Percentiles rank a stretch among this genome's conserved stretches.
phyloP scores from a whole-genome alignment of 2,888 invertebrate genomes.

The Habroteleia sp. region DNA sequence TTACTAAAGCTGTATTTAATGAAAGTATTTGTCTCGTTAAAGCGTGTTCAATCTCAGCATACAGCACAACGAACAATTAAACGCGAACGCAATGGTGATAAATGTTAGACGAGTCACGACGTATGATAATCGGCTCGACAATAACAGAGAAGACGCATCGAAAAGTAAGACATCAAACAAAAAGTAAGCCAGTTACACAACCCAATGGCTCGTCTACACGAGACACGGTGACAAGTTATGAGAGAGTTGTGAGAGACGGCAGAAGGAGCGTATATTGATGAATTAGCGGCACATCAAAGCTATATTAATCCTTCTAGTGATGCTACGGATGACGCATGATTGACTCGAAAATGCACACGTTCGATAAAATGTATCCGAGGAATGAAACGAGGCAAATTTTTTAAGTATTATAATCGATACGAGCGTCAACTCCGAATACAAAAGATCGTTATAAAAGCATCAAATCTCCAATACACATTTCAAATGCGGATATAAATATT shows the following conservation, averaged over 20 bases:
- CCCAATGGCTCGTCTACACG: conserved; percentile 74
- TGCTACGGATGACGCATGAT: conserved; percentile 64
- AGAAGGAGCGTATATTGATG: conserved; percentile 61
- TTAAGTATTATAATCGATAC: conserved; percentile 29
- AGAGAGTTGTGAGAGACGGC: conserved; percentile 70
- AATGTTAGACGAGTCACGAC: conserved; percentile 47
- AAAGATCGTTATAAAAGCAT: no score
- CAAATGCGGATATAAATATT: no score
- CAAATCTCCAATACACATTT: no score
- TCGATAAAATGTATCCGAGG: conserved; percentile 55
- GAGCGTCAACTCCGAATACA: conserved; percentile 23
- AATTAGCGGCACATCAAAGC: conserved; percentile 67
- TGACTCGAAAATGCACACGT: conserved; percentile 67
- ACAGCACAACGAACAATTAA: conserved; percentile 34
- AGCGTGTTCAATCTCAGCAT: conserved; percentile 9
- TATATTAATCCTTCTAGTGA: conserved; percentile 66
- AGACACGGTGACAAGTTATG: conserved; percentile 78
- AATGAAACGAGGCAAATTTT: conserved; percentile 47
- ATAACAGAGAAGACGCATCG: conserved; percentile 55
- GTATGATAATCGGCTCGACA: conserved; percentile 57
- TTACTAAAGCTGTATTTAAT: no score
- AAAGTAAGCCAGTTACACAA: conserved; percentile 72
- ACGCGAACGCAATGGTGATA: conserved; percentile 44
- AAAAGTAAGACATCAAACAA: conserved; percentile 65
- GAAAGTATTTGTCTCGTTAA: no score